Base-by-base conservation (phyloP, 2,888 invertebrate genomes). In the Caenorhabditis sp. region DNA sequence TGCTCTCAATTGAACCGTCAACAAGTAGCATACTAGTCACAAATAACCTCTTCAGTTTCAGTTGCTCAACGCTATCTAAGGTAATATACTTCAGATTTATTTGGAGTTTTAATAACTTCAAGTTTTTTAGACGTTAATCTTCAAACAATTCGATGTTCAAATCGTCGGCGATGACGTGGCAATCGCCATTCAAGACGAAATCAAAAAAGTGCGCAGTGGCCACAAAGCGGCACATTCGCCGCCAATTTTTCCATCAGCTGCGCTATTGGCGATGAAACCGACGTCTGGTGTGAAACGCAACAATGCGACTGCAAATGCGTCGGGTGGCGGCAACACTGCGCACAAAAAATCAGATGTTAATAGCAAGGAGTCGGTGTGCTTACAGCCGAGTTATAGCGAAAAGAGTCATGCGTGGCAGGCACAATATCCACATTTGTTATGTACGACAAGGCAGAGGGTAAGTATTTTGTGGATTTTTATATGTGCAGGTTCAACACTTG, bases 291-390 rank as follows among this genome's bases (percentile, higher is more conserved):
- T 84, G 14, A 86, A 86, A 63, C 70, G 87, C 36, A 82, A 82
- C 65, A 84, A 83, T 62, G 76, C 83, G 49, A 78, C 77, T 10
- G 82, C 80, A 8, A 78, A 76, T 64, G 70, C 76, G n/a, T 77
- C 76, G 56, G 71, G 68, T 8, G 49, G 67, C 20, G 73, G 82
- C 17, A 83, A 83, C 59, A 83, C 87, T 12, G 84, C 87, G 0
- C 87, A 86, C 67, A 87, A 87, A 59, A 87, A 87, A 67, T 83
- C 84, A 10, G 87, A 87, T 62, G 87, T 87, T 56, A 87, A 84
- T 75, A 80, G 78, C 38, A 82, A 84, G 38, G 83, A 83, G 56
- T 65, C 62, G 17, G 83, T 81, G 27, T 70, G 64, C 7, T 64
- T 83, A 31, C 59, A 53, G 21, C 77, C 82, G 10, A 71, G 77